Evolutionary conservation across 2,888 invertebrate genomes (phyloP).

Genomic region (Gastrophysa polygoni): DNA sequence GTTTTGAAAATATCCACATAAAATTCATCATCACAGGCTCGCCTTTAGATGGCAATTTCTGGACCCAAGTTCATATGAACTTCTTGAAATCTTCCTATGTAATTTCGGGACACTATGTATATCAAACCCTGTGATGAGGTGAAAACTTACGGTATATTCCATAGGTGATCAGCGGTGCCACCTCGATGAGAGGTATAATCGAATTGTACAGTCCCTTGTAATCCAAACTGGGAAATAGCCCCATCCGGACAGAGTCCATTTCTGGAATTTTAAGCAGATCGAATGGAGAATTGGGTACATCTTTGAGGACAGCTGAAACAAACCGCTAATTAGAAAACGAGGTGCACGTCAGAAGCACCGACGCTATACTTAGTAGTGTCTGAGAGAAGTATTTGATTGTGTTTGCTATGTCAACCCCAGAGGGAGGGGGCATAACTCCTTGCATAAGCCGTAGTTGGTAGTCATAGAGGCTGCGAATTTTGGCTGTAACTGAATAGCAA

Average conservation of each 20-base stretch:
- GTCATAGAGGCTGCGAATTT: slow-evolving; percentile 96
- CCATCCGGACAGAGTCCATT: slow-evolving; percentile 84
- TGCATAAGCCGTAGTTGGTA: slow-evolving; percentile 92
- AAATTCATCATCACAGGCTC: no score
- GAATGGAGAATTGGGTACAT: slow-evolving; percentile 91
- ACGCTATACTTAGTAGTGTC: slow-evolving; percentile 81
- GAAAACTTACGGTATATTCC: slow-evolving; percentile 79
- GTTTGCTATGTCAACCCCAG: slow-evolving; percentile 95
- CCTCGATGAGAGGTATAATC: slow-evolving; percentile 87
- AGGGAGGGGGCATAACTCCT: slow-evolving; percentile 89
- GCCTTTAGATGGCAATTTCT: no score
- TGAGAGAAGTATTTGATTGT: slow-evolving; percentile 98
- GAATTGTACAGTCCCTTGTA: slow-evolving; percentile 96
- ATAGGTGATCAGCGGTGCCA: slow-evolving; percentile 89
- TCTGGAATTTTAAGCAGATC: slow-evolving; percentile 89
- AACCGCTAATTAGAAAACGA: not conserved
- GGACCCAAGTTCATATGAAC: no score
- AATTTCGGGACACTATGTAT: no score
- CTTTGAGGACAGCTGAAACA: slow-evolving; percentile 86
- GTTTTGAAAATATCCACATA: no score
- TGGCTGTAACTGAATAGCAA: slow-evolving; percentile 83
- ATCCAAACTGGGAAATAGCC: slow-evolving; percentile 94
- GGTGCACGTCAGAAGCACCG: not conserved
- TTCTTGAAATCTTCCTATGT: no score
- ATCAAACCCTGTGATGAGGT: no score